phyloP scores from a whole-genome alignment of 2,888 invertebrate species.

The Glaucopsyche alexis region DNA sequence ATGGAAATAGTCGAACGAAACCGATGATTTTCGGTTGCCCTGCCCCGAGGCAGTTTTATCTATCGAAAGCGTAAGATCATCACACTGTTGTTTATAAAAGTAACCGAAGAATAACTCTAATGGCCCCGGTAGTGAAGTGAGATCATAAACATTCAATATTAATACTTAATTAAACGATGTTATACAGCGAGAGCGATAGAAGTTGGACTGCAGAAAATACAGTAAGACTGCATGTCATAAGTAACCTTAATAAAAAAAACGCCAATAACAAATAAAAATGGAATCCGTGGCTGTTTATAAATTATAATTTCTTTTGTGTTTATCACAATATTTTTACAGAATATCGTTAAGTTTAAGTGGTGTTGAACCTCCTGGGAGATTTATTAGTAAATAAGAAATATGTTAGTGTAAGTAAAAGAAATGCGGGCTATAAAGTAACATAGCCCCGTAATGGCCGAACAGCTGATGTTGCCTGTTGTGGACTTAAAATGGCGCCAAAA shows the following conservation, averaged over 20 bases:
- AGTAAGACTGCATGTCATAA: neutral
- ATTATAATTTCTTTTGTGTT: neutral
- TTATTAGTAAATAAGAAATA: slow-evolving; percentile 12
- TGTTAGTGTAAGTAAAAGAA: slow-evolving; percentile 4
- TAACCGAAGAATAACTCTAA: slow-evolving; percentile 41
- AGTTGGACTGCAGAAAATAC: neutral
- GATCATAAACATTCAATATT: slow-evolving; percentile 76
- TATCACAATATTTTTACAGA: neutral
- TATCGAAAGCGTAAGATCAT: neutral
- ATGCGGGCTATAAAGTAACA: neutral
- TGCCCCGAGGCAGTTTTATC: too few species aligned
- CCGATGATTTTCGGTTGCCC: too few species aligned
- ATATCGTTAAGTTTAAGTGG: slow-evolving; percentile 1
- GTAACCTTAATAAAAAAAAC: neutral
- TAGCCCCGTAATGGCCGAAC: neutral
- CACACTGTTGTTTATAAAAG: neutral
- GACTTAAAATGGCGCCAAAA: slow-evolving; percentile 10
- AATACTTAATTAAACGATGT: slow-evolving; percentile 74
- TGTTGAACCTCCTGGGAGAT: neutral
- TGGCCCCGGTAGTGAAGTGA: slow-evolving; percentile 68
- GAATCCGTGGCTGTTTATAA: neutral
- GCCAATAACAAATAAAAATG: neutral
- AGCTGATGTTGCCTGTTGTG: neutral
- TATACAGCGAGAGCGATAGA: slow-evolving; percentile 47
- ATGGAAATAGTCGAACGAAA: too few species aligned